phyloP scores from a whole-genome alignment of 2,113 vertebrate genomes.

The Phrynocephalus versicolor region DNA sequence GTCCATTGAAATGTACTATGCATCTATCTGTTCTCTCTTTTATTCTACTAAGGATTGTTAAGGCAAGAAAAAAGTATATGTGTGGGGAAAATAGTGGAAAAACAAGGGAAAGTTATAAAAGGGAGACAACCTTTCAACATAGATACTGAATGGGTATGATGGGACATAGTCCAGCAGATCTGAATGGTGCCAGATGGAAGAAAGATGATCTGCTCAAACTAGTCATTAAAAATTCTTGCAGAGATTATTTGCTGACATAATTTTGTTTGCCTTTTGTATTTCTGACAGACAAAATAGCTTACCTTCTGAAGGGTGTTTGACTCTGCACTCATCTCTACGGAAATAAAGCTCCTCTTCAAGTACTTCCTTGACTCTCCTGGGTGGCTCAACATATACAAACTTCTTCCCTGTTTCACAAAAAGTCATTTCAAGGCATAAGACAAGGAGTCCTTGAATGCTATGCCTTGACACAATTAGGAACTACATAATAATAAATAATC shows the following conservation, averaged over 20 bases:
- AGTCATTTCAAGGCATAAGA: background rate
- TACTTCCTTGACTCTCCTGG: constrained; percentile 77
- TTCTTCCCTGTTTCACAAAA: constrained; percentile 68
- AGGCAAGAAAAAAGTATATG: background rate
- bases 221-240: background rate
- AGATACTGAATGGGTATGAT: background rate
- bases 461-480: background rate
- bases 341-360: constrained; percentile 75
- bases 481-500: background rate
- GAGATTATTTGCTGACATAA: background rate
- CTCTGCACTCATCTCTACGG: constrained; percentile 60
- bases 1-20: no score
- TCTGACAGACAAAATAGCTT: constrained; percentile 35
- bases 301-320: constrained; percentile 73
- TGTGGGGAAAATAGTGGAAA: background rate
- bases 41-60: background rate
- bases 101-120: background rate
- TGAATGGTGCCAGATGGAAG: background rate
- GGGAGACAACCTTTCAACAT: background rate
- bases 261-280: background rate
- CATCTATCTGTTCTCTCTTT: background rate
- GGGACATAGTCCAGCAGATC: background rate
- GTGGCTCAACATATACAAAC: constrained; percentile 68
- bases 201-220: background rate
- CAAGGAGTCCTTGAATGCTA: background rate